Evolutionary conservation across 2,797 vertebrate genomes (phyloP).

Genomic region (Saxicola maurus): DNA sequence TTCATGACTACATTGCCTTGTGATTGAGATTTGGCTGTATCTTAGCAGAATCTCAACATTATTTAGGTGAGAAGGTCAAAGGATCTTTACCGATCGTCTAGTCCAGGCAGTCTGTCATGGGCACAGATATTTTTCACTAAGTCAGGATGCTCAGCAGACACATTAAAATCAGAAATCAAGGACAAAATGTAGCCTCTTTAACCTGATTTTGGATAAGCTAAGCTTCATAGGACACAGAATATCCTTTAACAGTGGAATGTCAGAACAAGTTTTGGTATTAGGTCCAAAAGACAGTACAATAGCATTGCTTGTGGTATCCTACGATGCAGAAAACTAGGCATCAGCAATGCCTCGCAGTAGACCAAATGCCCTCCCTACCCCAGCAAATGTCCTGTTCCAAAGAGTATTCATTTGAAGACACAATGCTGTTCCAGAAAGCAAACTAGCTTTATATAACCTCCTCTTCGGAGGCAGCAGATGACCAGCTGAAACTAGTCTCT

Average conservation of each 20-base stretch:
- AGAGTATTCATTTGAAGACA: neutral
- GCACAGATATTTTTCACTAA: neutral
- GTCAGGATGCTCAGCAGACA: neutral
- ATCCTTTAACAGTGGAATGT: neutral
- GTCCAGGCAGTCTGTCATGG: neutral
- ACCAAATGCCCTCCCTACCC: too few species aligned
- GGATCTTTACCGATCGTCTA: too few species aligned
- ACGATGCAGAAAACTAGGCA: accelerated
- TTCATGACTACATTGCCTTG: neutral
- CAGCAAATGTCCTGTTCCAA: neutral
- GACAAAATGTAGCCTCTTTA: neutral
- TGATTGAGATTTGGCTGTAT: neutral
- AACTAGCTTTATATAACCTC: neutral
- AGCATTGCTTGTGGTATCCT: accelerated
- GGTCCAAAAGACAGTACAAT: accelerated
- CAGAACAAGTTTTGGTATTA: neutral
- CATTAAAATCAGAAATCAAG: neutral
- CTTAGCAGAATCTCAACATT: neutral
- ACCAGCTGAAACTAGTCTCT: neutral
- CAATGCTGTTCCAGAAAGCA: neutral
- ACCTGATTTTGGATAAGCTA: neutral
- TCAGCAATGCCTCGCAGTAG: neutral
- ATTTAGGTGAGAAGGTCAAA: neutral
- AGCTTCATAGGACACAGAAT: neutral
- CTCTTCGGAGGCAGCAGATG: neutral